A percentile compares a stretch with the other conserved stretches of the same genome.
These are phyloP conservation scores for Heterotis niloticus DNA, from an alignment of 2,113 vertebrate genomes.

Conservation along the genomic window DNA sequence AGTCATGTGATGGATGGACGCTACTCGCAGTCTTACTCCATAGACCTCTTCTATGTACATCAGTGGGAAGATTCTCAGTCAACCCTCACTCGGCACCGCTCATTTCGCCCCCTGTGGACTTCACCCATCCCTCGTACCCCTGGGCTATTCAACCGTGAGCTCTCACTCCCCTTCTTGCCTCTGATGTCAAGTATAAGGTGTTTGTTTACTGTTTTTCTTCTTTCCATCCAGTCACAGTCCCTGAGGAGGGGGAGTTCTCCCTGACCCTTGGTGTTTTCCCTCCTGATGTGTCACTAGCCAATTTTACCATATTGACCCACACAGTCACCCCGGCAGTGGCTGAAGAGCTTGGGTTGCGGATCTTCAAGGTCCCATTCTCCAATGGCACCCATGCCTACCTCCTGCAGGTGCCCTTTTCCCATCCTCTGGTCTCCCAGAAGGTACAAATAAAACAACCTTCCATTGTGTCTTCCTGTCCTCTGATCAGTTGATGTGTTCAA, in stretches of 20 bases:
- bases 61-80: slow-evolving; percentile 39
- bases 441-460: slow-evolving; percentile 8
- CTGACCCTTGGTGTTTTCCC: slow-evolving; percentile 35
- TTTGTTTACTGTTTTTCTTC: not conserved
- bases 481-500: not conserved
- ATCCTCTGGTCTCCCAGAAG: slow-evolving; percentile 34
- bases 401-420: slow-evolving; percentile 36
- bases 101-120: slow-evolving; percentile 28
- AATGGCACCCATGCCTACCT: slow-evolving; percentile 37
- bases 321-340: slow-evolving; percentile 17
- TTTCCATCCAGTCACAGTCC: slow-evolving; percentile 29
- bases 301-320: slow-evolving; percentile 25
- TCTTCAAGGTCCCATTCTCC: slow-evolving; percentile 29
- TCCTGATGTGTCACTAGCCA: slow-evolving; percentile 34
- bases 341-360: not conserved
- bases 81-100: slow-evolving; percentile 35
- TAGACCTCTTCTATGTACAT: slow-evolving; percentile 38
- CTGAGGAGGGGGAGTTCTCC: slow-evolving; percentile 29
- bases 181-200: not conserved
- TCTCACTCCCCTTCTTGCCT: not conserved
- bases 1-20: slow-evolving; percentile 37
- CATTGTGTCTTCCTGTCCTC: not conserved
- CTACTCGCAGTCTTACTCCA: slow-evolving; percentile 39
- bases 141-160: slow-evolving; percentile 36
- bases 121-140: slow-evolving; percentile 16